These are phyloP conservation scores for Patella pellucida DNA, from an alignment of 2,888 invertebrate species.

Conservation along the genomic window DNA sequence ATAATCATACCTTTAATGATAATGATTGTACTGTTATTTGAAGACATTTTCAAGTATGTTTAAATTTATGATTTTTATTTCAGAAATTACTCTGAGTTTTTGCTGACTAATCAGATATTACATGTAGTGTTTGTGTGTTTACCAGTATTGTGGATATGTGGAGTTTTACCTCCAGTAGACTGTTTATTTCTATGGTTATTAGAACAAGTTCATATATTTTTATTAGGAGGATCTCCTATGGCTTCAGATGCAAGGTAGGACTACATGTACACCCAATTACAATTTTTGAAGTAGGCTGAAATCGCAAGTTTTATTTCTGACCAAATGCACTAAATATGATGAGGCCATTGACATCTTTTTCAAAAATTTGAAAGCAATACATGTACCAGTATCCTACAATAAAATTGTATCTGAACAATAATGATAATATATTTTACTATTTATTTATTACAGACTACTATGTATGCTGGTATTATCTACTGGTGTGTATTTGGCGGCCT, in stretches of 20 bases:
- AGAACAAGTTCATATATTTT: conserved; percentile 61
- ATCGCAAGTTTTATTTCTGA: too few relatives aligned
- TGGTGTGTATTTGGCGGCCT: conserved; percentile 55
- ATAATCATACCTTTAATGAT: too few relatives aligned
- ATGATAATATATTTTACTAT: neutral
- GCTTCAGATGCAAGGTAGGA: conserved; percentile 60
- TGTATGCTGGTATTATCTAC: conserved; percentile 53
- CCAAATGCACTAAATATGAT: too few relatives aligned
- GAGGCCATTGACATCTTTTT: too few relatives aligned
- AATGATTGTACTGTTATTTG: too few relatives aligned
- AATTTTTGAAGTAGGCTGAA: too few relatives aligned
- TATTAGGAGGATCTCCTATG: conserved; percentile 65
- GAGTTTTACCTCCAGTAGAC: conserved; percentile 66
- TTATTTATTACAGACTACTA: conserved; percentile 49
- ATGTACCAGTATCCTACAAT: too few relatives aligned
- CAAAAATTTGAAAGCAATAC: too few relatives aligned
- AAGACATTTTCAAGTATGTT: neutral
- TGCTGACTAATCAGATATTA: conserved; percentile 56
- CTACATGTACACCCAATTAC: too few relatives aligned
- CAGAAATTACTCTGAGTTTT: conserved; percentile 51
- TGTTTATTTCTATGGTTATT: conserved; percentile 61
- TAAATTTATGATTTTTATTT: conserved; percentile 18
- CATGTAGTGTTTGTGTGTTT: conserved; percentile 64
- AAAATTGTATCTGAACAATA: too few relatives aligned
- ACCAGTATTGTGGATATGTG: conserved; percentile 63